Base-by-base conservation (phyloP, 2,113 vertebrate genomes). In the Chlamydotis undulata region DNA sequence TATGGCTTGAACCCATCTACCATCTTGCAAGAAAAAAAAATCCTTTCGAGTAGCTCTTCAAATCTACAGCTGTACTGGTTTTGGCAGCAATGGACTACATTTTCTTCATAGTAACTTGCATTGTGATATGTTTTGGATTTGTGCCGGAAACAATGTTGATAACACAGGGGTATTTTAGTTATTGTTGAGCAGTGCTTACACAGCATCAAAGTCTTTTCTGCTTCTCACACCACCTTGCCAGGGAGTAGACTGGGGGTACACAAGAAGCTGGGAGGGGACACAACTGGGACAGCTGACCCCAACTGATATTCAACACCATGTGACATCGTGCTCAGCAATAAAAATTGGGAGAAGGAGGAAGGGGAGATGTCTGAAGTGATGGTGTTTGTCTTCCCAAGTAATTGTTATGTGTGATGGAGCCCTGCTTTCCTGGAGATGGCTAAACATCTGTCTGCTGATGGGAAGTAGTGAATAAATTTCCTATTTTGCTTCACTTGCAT, bases 221-320 rank as follows among this genome's bases (percentile, higher is more conserved):
- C 9, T 26, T 15, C 39, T 77, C 64, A 26, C 9, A 3, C 19
- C 1, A 4, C 9, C 12, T 29, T 43, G 33, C 10, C 26, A 59
- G 23, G 0, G 0, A 61, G 12, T 2, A 76, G 13, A 4, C 1
- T 87, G 33, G 8, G 39, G 16, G 17, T 10, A 2, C 16, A 50
- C 5, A 12, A 65, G 39, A 4, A 15, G 10, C 0, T n/a, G 10
- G n/a, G 16, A 61, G n/a, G 25, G 9, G 29, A 47, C 12, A 35
- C 3, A n/a, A 4, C 4, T 5, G 5, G 17, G 8, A 47, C 6
- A 71, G 17, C 4, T 53, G 37, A 49, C 29, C 7, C 14, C 19
- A n/a, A 5, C 7, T 33, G 45, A 39, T 41, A 25, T 64, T 39
- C 33, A 19, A 26, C 16, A 53, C 16, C 7, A 1, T 11, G 9